Base-by-base conservation (phyloP, 2,113 vertebrate genomes). In the Ictalurus punctatus region DNA sequence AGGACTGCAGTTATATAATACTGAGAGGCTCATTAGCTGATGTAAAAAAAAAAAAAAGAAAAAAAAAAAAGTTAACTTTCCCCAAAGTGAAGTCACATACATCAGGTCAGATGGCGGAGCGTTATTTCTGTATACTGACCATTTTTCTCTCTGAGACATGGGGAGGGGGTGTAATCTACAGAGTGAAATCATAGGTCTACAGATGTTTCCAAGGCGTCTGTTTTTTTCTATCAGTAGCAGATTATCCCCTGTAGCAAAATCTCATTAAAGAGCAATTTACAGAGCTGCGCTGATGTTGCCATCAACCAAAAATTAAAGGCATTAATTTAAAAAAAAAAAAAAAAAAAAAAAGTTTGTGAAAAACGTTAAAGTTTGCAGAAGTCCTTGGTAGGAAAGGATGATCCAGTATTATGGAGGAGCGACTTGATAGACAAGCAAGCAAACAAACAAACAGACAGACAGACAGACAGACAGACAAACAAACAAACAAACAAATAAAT, bases 171-270 rank as follows among this genome's bases (percentile, higher is more conserved):
- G 94, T 97, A 96, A 96, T 97, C 96, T 95, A 97, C 97, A 96
- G 97, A 98, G 96, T 97, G 97, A 97, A 98, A 98, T 99, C 97
- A 97, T 98, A 98, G 97, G 97, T 98, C 98, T 99, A 98, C 98
- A 99, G 98, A 99, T 99, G 98, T 99, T 99, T 99, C 97, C 97
- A 98, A 98, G 97, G 99, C 98, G 97, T 98, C 98, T 97, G 97
- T 86, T 97, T 97, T 85, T 85, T 40, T 30, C 96, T 99, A 97
- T 98, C 98, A 98, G 97, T 98, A 98, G 97, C 98, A 98, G 98
- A 99, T 99, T 99, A 99, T 99, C 98, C 98, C 98, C 98, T 98
- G 98, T 99, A 99, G 98, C 98, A 99, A 99, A 99, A 99, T 98
- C 98, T 99, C 98, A 99, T 99, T 99, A 99, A 99, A 99, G 96